phyloP scores from a whole-genome alignment of 2,113 vertebrate genomes.

The Mesembrinibis cayennensis region DNA sequence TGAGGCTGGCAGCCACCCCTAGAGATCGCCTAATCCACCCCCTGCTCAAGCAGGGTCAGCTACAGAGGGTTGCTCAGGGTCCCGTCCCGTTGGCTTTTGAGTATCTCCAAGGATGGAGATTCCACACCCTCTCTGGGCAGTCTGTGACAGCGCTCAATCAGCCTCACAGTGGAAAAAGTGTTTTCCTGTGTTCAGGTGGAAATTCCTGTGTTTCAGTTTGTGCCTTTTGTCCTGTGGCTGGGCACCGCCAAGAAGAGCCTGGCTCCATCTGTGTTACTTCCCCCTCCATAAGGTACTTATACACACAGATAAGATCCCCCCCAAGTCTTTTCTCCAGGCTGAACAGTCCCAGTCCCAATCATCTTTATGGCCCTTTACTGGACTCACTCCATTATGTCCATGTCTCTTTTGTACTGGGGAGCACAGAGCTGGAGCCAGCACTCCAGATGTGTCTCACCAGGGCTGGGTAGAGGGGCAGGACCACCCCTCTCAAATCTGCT shows the following conservation, averaged over 20 bases:
- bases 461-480: not conserved
- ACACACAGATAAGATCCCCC: rapidly evolving
- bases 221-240: not conserved
- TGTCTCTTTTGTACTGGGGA: not conserved
- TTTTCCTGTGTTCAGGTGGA: not conserved
- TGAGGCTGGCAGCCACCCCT: not conserved
- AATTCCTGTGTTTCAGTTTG: not conserved
- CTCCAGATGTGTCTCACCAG: not conserved
- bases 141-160: not conserved
- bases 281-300: rapidly evolving
- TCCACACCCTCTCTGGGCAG: not conserved
- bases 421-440: not conserved
- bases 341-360: not conserved
- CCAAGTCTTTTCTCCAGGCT: rapidly evolving
- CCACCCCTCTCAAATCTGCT: rapidly evolving
- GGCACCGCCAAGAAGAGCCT: not conserved
- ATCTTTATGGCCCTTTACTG: not conserved
- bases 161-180: not conserved
- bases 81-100: not conserved
- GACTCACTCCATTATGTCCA: too few species aligned
- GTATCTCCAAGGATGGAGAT: not conserved
- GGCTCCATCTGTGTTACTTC: not conserved
- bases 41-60: not conserved
- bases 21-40: rapidly evolving
- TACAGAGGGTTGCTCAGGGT: not conserved